Evolutionary conservation across 2,888 invertebrate species (phyloP).

Genomic region (Caenorhabditis plicata): DNA sequence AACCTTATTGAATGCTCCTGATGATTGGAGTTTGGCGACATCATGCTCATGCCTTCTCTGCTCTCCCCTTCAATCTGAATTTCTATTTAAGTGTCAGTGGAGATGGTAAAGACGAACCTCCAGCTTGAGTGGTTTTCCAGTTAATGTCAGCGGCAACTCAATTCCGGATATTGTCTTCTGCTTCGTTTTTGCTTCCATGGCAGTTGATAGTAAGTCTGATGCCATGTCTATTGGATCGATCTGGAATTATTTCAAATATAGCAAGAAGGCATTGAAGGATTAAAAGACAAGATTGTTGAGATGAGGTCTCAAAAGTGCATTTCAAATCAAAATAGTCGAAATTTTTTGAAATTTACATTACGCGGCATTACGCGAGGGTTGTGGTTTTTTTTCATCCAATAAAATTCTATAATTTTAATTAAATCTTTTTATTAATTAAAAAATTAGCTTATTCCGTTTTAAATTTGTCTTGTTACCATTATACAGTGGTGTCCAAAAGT

Average conservation of each 20-base stretch:
- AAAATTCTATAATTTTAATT: not conserved
- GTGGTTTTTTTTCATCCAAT: not conserved
- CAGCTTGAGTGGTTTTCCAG: constrained; percentile 33
- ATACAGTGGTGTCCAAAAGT: too few species aligned
- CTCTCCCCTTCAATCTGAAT: not conserved
- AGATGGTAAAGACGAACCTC: constrained; percentile 10
- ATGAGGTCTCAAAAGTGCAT: not conserved
- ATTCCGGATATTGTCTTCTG: constrained; percentile 36
- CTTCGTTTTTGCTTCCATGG: constrained; percentile 32
- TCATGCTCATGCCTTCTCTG: not conserved
- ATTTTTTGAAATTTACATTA: not conserved
- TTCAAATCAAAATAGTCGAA: not conserved
- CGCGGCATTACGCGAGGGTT: not conserved
- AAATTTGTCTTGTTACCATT: too few species aligned
- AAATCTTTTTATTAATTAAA: too few species aligned
- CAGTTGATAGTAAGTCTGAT: constrained; percentile 36
- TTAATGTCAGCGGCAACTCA: constrained; percentile 36
- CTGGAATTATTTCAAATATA: constrained; percentile 9
- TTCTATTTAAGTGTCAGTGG: not conserved
- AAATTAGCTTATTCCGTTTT: too few species aligned
- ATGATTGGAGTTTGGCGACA: not conserved
- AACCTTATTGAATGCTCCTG: too few species aligned
- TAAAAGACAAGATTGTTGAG: not conserved
- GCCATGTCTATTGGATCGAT: constrained; percentile 36
- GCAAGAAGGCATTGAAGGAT: not conserved